Evolutionary conservation across 2,113 vertebrate species (phyloP).

Genomic region (Ramphastos sulfuratus): DNA sequence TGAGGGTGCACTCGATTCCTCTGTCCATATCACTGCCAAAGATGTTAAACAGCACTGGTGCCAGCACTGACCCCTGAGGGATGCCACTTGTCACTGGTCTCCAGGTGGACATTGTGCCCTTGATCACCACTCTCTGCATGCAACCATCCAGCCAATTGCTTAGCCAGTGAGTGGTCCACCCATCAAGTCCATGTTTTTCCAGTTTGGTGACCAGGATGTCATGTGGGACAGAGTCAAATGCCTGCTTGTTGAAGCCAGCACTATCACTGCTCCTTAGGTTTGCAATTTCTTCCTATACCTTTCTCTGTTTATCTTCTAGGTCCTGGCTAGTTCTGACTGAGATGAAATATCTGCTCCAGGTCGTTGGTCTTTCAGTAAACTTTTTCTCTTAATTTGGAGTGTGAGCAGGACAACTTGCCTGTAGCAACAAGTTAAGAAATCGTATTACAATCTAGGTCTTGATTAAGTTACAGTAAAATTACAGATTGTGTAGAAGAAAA

Average conservation of each 20-base stretch:
- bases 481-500: slow-evolving; percentile 20
- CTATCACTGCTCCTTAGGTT: neutral
- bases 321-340: neutral
- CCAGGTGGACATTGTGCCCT: too few relatives aligned
- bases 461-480: slow-evolving; percentile 34
- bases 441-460: neutral
- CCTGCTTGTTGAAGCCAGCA: neutral
- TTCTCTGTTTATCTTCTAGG: neutral
- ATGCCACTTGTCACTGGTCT: too few relatives aligned
- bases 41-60: too few relatives aligned
- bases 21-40: too few relatives aligned
- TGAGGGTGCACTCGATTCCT: too few relatives aligned
- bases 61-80: too few relatives aligned
- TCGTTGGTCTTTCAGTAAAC: neutral
- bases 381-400: neutral
- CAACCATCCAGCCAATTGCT: too few relatives aligned
- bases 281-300: neutral
- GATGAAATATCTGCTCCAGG: neutral
- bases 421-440: slow-evolving; percentile 5
- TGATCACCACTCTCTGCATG: too few relatives aligned
- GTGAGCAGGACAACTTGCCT: neutral
- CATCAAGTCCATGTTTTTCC: too few relatives aligned
- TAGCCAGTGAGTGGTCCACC: too few relatives aligned
- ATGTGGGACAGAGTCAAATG: too few relatives aligned
- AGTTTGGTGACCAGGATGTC: too few relatives aligned